Evolutionary conservation across 1,140 invertebrate species (phyloP).

Genomic region (Lepidurus packardi): DNA sequence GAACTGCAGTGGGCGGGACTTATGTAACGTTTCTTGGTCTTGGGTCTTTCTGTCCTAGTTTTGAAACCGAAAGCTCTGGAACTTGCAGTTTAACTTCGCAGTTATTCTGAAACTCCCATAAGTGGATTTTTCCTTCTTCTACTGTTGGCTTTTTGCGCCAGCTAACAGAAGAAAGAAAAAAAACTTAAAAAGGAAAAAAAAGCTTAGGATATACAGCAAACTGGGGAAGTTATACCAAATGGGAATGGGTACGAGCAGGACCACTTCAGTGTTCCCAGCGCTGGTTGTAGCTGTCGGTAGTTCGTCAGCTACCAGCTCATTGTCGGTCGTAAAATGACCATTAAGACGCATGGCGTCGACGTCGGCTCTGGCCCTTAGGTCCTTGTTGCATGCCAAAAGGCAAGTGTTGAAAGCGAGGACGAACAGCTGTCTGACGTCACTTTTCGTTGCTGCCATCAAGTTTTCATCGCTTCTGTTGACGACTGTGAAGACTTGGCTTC

Average conservation of each 20-base stretch:
- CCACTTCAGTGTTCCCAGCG: constrained; percentile 5
- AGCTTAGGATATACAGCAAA: no score
- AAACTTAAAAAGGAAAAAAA: no score
- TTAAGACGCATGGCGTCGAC: constrained; percentile 25
- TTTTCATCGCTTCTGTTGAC: constrained; percentile 10
- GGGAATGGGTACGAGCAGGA: neutral
- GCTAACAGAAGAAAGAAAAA: no score
- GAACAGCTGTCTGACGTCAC: constrained; percentile 32
- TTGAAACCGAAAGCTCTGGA: no score
- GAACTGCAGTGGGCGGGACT: no score
- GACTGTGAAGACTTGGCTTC: neutral
- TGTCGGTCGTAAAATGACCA: constrained; percentile 30
- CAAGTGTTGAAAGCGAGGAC: constrained; percentile 27
- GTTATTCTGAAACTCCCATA: no score
- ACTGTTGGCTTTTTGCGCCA: no score
- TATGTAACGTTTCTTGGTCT: no score
- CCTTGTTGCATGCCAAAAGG: constrained; percentile 24
- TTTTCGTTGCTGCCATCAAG: constrained; percentile 30
- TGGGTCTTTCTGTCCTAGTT: no score
- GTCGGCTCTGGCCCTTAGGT: constrained; percentile 19
- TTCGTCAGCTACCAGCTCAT: constrained; percentile 17
- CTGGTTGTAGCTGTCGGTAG: constrained; percentile 20
- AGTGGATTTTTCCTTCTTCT: no score
- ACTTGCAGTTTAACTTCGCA: no score
- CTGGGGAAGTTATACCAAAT: neutral